phyloP scores from a whole-genome alignment of 2,113 vertebrate species.

The Melanerpes formicivorus region DNA sequence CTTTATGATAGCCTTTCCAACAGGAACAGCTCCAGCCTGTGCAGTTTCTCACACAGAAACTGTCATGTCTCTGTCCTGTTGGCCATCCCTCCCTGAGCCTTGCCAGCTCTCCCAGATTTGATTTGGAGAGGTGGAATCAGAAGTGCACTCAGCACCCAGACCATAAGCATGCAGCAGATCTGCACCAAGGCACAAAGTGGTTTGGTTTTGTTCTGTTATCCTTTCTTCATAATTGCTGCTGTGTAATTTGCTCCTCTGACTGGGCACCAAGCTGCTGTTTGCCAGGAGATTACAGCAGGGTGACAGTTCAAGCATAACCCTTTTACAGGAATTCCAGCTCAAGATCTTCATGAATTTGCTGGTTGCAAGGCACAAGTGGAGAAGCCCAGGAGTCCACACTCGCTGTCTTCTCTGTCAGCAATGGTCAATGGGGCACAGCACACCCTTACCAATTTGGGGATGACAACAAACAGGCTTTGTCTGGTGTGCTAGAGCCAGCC shows the following conservation, averaged over 20 bases:
- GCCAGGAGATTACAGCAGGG: not conserved
- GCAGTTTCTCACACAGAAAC: not conserved
- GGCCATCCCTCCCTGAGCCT: not conserved
- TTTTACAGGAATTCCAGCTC: not conserved
- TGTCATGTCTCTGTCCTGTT: not conserved
- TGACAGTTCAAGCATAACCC: not conserved
- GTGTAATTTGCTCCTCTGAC: not conserved
- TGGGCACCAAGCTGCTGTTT: not conserved
- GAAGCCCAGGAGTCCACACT: not conserved
- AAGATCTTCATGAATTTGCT: not conserved
- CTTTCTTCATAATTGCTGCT: not conserved
- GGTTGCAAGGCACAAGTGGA: not conserved
- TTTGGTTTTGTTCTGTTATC: not conserved
- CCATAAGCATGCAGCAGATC: fast-evolving
- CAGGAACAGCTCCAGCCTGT: not conserved
- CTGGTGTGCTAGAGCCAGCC: not conserved
- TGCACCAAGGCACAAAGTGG: not conserved
- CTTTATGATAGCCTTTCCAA: fast-evolving
- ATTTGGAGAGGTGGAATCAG: not conserved
- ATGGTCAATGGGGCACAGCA: not conserved
- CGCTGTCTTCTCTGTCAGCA: not conserved
- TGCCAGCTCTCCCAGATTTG: not conserved
- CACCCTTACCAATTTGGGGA: not conserved
- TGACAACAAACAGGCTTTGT: not conserved
- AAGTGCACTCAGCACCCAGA: not conserved